Evolutionary conservation across 2,888 invertebrate species (phyloP).

Genomic region (Ophioninae sp.): DNA sequence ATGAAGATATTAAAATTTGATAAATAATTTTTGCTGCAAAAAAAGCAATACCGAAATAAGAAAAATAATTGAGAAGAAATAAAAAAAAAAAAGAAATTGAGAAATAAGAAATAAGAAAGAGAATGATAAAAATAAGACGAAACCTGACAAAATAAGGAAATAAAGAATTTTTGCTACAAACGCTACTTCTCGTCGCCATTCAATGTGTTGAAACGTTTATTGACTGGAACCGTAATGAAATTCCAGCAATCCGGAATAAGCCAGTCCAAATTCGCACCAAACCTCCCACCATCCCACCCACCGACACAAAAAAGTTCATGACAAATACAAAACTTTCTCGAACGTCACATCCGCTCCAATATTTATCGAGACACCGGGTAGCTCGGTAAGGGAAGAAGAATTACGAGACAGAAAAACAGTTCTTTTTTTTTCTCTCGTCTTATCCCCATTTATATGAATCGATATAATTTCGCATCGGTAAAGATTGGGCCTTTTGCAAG

Average conservation of each 20-base stretch:
- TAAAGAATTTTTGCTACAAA: too few species aligned
- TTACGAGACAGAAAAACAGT: constrained; percentile 2
- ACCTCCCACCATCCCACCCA: neutral
- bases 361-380: constrained; percentile 8
- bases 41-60: too few species aligned
- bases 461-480: constrained; percentile 28
- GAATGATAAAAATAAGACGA: too few species aligned
- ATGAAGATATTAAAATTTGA: too few species aligned
- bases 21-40: too few species aligned
- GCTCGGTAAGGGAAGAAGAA: constrained; percentile 4
- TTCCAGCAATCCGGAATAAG: neutral
- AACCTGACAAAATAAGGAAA: too few species aligned
- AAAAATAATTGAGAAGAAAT: too few species aligned
- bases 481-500: constrained; percentile 11
- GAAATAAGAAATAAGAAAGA: too few species aligned
- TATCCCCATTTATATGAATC: constrained; percentile 8
- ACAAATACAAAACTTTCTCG: constrained; percentile 26
- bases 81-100: too few species aligned
- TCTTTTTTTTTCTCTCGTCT: neutral
- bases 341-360: constrained; percentile 26
- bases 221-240: too few species aligned
- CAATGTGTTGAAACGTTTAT: too few species aligned
- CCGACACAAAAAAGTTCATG: neutral
- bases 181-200: too few species aligned
- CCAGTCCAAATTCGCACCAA: neutral